Evolutionary conservation across 2,888 invertebrate species (phyloP), one percentile per base, ranked within the genome.

Genomic region (Pristionchus maxplancki): DNA sequence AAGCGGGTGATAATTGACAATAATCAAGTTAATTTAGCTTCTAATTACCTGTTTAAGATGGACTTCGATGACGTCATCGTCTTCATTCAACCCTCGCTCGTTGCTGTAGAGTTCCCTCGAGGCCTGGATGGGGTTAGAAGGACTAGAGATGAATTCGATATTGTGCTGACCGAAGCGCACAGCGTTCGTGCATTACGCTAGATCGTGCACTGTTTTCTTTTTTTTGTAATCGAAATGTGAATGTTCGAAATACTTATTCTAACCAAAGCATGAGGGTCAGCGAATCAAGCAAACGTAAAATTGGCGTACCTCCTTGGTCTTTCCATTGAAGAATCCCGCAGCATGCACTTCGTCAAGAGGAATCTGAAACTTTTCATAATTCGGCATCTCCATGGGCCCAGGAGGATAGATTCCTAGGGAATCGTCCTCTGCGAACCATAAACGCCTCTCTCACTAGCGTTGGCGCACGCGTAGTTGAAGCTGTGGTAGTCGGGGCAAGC

Each of bases 41-140:
- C n/a, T 85, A 40, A 8, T 64, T 40, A 85, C 85, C 40, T 85
- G 62, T 64, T 40, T 85, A 4, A 64, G 44, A 44, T 85, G 85
- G 2, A 85, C 31, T 44, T 85, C 85, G 58, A 85, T 85, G 85
- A 85, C 64, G 64, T 85, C 85, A 64, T 85, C 85, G 8, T 85
- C 85, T 28, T 62, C 64, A 40, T 85, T 48, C 44, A 53, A 11
- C 3, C 15, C 50, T 1, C 44, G 50, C 15, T 83, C 82, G 53
- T 50, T 83, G 53, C 53, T 83, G 53, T 83, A 53, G 53, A 83
- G n/a, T 11, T 50, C 53, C 0, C 82, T 53, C 17, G 82, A 50
- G 6, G 15, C 34, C 82, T 83, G 82, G n/a, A 48, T 28, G 40
- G 78, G 44, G n/a, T 44, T 13, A 78, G 20, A 24, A 48, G 44